Evolutionary conservation across 2,888 invertebrate genomes (phyloP).

Genomic region (Idaea dimidiata): DNA sequence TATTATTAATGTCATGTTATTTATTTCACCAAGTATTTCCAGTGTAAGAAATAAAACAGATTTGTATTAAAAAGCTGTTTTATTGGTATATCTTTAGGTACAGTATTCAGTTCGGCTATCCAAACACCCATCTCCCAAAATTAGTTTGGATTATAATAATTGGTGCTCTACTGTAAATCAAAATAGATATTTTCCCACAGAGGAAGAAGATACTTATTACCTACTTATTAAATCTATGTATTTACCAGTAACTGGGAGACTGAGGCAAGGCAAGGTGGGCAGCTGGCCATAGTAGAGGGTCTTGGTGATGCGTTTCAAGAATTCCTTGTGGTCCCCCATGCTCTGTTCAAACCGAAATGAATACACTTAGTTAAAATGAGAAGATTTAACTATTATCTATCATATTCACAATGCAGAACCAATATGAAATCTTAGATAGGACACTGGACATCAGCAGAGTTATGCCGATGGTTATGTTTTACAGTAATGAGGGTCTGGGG

Average conservation of each 20-base stretch:
- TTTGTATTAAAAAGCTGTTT: too few species aligned
- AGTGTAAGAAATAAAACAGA: too few species aligned
- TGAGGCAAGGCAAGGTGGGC: constrained; percentile 85
- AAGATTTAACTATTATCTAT: constrained; percentile 6
- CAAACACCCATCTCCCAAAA: too few species aligned
- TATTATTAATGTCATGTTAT: too few species aligned
- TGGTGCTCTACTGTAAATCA: too few species aligned
- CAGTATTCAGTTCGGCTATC: too few species aligned
- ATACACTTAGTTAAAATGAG: constrained; percentile 6
- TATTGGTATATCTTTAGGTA: too few species aligned
- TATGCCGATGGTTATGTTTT: neutral
- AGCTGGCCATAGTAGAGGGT: constrained; percentile 93
- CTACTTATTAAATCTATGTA: too few species aligned
- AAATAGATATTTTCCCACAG: too few species aligned
- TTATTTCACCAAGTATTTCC: too few species aligned
- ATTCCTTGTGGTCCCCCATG: constrained; percentile 87
- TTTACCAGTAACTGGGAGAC: constrained; percentile 90
- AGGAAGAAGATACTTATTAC: too few species aligned
- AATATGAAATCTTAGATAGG: neutral
- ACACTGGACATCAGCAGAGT: neutral
- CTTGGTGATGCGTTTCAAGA: constrained; percentile 91
- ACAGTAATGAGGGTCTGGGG: neutral
- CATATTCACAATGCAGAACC: neutral
- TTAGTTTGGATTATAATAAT: too few species aligned
- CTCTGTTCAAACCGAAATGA: constrained; percentile 56